Evolutionary conservation across 1,140 invertebrate genomes (phyloP).

Genomic region (Drosophila miranda): DNA sequence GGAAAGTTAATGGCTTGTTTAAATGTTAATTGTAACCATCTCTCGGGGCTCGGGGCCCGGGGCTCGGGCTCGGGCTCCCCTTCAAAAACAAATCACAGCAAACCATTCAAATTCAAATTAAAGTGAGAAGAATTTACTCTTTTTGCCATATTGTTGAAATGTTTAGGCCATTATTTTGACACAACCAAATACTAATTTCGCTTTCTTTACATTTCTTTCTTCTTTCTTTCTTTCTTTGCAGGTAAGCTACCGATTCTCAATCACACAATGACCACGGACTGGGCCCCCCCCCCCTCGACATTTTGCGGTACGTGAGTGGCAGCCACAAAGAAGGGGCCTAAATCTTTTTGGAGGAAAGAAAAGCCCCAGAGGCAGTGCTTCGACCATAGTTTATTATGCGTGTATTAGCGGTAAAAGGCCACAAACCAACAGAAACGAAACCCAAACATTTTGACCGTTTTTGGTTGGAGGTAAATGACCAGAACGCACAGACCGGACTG

Average conservation of each 20-base stretch:
- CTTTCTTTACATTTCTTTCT: conserved; percentile 55
- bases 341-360: conserved; percentile 4
- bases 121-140: conserved; percentile 12
- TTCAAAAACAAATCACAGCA: not conserved
- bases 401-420: conserved; percentile 62
- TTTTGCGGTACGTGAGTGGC: conserved; percentile 48
- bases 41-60: too few species aligned
- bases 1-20: conserved; percentile 60
- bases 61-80: not conserved
- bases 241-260: conserved; percentile 49
- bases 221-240: conserved; percentile 45
- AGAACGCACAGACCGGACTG: conserved; percentile 1
- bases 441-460: conserved; percentile 71
- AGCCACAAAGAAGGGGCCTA: conserved; percentile 23
- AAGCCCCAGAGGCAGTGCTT: not conserved
- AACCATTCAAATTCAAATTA: conserved; percentile 46
- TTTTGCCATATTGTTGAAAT: conserved; percentile 43
- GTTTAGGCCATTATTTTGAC: conserved; percentile 29
- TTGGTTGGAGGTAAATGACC: conserved; percentile 62
- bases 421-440: conserved; percentile 36
- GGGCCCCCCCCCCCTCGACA: too few species aligned
- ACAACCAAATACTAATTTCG: conserved; percentile 61
- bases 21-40: conserved; percentile 39
- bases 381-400: conserved; percentile 47
- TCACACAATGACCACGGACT: conserved; percentile 46